Percentiles rank a stretch among this genome's conserved stretches.
These are phyloP conservation scores for Danio aesculapii DNA, from an alignment of 2,797 vertebrate genomes.

Conservation along the genomic window DNA sequence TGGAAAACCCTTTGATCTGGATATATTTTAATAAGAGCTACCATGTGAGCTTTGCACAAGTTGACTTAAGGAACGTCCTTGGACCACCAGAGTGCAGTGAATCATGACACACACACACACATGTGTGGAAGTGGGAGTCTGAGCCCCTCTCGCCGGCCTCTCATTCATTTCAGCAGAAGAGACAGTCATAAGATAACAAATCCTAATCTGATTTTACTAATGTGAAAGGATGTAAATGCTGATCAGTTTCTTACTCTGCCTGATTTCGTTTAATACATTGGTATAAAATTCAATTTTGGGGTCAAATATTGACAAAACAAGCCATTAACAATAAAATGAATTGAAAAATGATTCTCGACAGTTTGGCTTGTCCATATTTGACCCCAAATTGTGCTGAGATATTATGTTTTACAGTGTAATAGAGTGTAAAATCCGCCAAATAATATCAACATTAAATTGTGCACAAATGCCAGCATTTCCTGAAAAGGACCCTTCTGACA, in stretches of 20 bases:
- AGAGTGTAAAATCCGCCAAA: neutral
- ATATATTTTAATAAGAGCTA: constrained; percentile 1
- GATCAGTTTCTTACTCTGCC: neutral
- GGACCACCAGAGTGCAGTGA: constrained; percentile 29
- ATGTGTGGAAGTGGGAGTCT: constrained; percentile 4
- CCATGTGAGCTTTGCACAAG: constrained; percentile 25
- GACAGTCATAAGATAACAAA: constrained; percentile 10
- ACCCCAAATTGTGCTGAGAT: too few species aligned
- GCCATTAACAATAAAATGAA: neutral
- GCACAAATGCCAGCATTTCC: neutral
- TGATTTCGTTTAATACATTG: neutral
- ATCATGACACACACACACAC: constrained; percentile 2
- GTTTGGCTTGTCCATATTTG: too few species aligned
- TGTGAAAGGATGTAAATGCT: neutral
- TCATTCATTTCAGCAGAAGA: constrained; percentile 19
- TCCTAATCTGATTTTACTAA: constrained; percentile 13
- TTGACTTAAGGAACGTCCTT: constrained; percentile 24
- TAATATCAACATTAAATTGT: neutral
- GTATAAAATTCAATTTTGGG: too few species aligned
- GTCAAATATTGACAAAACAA: too few species aligned
- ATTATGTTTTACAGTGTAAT: neutral
- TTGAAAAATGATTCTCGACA: neutral
- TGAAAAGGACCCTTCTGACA: neutral
- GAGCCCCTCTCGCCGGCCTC: neutral
- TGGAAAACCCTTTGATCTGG: neutral